Percentiles rank a stretch among this genome's conserved stretches.
These are phyloP conservation scores for Linnaemya vulpina DNA, from an alignment of 2,888 invertebrate species.

Conservation along the genomic window DNA sequence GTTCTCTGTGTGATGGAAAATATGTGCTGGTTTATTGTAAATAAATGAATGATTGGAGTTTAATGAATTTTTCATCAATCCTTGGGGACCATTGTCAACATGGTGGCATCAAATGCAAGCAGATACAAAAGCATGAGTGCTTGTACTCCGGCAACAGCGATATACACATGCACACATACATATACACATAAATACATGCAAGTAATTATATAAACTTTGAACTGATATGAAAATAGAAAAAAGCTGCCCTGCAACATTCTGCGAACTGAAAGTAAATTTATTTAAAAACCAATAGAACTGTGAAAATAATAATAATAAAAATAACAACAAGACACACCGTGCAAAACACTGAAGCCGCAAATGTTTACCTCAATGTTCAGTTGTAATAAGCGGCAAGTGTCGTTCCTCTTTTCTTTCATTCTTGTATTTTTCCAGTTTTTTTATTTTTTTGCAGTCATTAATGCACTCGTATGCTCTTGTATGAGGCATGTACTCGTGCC, in stretches of 20 bases:
- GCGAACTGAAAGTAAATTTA: background rate
- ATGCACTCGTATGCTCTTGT: background rate
- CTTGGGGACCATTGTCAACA: conserved; percentile 70
- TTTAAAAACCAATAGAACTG: conserved; percentile 30
- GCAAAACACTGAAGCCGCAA: conserved; percentile 71
- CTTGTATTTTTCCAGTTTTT: background rate
- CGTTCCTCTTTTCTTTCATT: conserved; percentile 34
- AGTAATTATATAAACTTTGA: too few relatives aligned
- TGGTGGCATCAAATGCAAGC: conserved; percentile 61
- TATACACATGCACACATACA: background rate
- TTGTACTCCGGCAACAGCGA: background rate
- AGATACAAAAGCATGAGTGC: conserved; percentile 34
- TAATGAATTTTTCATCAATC: conserved; percentile 70
- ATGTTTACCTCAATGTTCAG: conserved; percentile 72
- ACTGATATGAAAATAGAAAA: conserved; percentile 38
- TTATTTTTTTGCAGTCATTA: conserved; percentile 10
- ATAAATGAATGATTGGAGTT: conserved; percentile 66
- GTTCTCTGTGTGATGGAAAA: background rate
- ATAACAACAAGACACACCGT: too few relatives aligned
- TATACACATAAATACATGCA: background rate
- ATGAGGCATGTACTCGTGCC: conserved; percentile 11
- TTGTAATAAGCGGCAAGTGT: conserved; percentile 68
- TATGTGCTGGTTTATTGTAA: background rate
- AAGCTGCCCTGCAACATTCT: conserved; percentile 29
- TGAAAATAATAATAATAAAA: conserved; percentile 63